Base-by-base conservation (phyloP, 2,888 invertebrate species). In the Macaria notata region DNA sequence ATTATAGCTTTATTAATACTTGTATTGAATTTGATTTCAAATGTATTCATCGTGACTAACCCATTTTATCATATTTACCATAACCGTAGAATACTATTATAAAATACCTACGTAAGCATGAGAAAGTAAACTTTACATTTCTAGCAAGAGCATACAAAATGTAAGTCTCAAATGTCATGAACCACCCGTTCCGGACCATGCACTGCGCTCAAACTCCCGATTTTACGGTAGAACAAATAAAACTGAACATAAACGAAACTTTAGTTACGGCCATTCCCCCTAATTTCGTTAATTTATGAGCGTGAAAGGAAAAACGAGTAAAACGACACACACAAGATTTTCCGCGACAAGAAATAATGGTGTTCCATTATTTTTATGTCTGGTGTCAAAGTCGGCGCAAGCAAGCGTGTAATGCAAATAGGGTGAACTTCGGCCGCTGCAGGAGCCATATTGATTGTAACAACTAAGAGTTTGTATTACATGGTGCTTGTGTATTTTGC, bases 361-460 rank as follows among this genome's bases (percentile, higher is more conserved):
- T 50, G 51, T 70, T 73, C 70, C 66, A 70, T 68, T 65, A 62
- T 56, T 66, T 65, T 39, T 71, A 75, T 61, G 62, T 75, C 75
- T 70, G 50, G 46, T 58, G 63, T 63, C 62, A 61, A 71, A 66
- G 63, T 67, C 50, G 62, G 57, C 58, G 63, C 64, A 71, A 73
- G 68, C 71, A 68, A 68, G 64, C 73, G 69, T 73, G 70, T 76
- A 75, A 79, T 76, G 74, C 75, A 74, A 76, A 79, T 73, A 70
- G 71, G 69, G 66, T 72, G 67, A 78, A 79, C 75, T 80, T 81
- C 71, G 75, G 71, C 75, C 72, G 75, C 71, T 74, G 75, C 75
- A 69, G 68, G 70, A 64, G 69, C 70, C 65, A 62, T 79, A 82
- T 82, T 72, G 81, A 79, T 78, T 77, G 69, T 71, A 65, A 71